Evolutionary conservation across 2,888 invertebrate species (phyloP), one percentile per base, ranked within the genome.

Genomic region (Homarus gammarus): DNA sequence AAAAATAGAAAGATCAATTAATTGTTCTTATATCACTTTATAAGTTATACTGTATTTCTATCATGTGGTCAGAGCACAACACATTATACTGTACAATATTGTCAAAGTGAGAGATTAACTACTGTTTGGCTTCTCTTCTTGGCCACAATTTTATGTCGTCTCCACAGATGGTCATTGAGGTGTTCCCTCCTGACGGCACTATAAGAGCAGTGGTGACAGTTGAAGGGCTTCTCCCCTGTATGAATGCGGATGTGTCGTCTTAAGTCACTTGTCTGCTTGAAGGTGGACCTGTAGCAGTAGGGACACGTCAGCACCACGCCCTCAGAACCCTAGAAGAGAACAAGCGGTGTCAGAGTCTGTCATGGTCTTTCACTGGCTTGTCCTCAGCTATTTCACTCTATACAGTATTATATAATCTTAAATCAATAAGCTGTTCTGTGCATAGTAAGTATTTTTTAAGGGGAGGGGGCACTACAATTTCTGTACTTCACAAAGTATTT

Each of bases 181-280:
- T 90, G 90, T 27, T 91, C 91, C 38, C 86, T 79, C 27, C 91
- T 64, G 31, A 87, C 90, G 44, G 88, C 90, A 61, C 84, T 84
- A 68, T 89, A 89, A 15, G 72, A 49, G 33, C 87, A 87, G 27
- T 56, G 51, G 70, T 68, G 70, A 72, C 89, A 89, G 40, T 79
- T 56, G 84, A 89, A 89, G 36, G 89, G 89, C 72, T 84, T 89
- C 78, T 84, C 89, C 33, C 89, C 89, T 1, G 89, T 89, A 56
- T 89, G 89, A 79, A 89, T 89, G 33, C 89, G 89, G 84, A 89
- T 84, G 89, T 89, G 89, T 61, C 89, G 79, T 77, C 85, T 77
- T 36, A 91, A 75, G 72, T 91, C 88, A 44, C 87, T 88, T 73
- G 88, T 84, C 70, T 91, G 87, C 87, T 87, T 91, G 84, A 91